A percentile compares a stretch with the other conserved stretches of the same genome.
These are phyloP conservation scores for Fabriciana adippe DNA, from an alignment of 2,888 invertebrate genomes.

Conservation along the genomic window DNA sequence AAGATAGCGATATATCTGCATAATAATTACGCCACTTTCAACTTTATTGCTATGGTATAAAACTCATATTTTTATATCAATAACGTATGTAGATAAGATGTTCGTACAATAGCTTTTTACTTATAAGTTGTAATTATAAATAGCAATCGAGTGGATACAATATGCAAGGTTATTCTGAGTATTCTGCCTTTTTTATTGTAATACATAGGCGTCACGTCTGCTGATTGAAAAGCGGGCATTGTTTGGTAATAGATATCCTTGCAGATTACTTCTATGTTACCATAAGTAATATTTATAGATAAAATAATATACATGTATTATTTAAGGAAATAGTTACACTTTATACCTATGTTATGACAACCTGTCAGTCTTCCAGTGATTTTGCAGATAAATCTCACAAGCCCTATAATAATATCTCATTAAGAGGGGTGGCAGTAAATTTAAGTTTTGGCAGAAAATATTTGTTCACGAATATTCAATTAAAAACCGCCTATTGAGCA, in stretches of 20 bases:
- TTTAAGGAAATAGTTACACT: too few species aligned
- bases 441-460: constrained; percentile 59
- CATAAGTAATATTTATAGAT: too few species aligned
- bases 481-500: constrained; percentile 64
- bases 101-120: constrained; percentile 48
- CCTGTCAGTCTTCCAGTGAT: constrained; percentile 2
- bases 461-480: constrained; percentile 75
- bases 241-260: constrained; percentile 3
- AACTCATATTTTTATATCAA: constrained; percentile 46
- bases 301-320: too few species aligned
- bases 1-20: constrained; percentile 51
- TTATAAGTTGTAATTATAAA: constrained; percentile 74
- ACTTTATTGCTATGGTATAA: constrained; percentile 53
- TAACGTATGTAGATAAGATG: constrained; percentile 52
- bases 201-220: constrained; percentile 50
- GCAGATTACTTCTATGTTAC: background rate
- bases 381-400: constrained; percentile 47
- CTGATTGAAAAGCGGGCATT: constrained; percentile 63
- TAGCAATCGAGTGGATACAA: constrained; percentile 78
- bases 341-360: background rate
- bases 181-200: constrained; percentile 66
- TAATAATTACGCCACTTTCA: constrained; percentile 51
- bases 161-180: constrained; percentile 74
- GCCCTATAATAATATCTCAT: constrained; percentile 36
- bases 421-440: constrained; percentile 52